phyloP scores from a whole-genome alignment of 2,113 vertebrate species.

The Beaufortia kweichowensis region DNA sequence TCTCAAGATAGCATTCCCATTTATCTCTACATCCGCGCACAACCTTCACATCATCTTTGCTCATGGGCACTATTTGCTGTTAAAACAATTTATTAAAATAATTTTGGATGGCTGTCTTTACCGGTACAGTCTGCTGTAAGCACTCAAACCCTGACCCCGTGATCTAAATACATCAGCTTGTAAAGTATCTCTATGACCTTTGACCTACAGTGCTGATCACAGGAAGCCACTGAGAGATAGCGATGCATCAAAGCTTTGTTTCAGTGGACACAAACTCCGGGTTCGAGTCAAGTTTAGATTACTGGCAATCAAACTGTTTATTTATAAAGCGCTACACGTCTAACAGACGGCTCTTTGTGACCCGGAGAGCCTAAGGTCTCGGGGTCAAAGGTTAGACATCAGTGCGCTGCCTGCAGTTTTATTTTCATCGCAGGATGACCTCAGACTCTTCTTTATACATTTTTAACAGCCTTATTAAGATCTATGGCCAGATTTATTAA shows the following conservation, averaged over 20 bases:
- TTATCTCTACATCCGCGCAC: too few species aligned
- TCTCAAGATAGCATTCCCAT: not conserved
- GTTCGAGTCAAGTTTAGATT: conserved; percentile 10
- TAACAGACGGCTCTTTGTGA: not conserved
- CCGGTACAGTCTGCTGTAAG: too few species aligned
- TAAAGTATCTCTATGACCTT: conserved; percentile 6
- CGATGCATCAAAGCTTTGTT: conserved; percentile 24
- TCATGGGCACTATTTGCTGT: too few species aligned
- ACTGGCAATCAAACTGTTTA: conserved; percentile 22
- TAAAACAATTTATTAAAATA: too few species aligned
- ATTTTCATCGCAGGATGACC: not conserved
- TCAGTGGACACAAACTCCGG: not conserved
- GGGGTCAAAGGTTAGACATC: not conserved
- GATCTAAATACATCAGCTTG: conserved; percentile 9
- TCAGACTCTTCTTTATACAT: too few species aligned
- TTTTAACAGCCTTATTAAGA: too few species aligned
- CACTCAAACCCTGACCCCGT: not conserved
- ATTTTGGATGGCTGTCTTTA: not conserved
- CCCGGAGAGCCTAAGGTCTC: not conserved
- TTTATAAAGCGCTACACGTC: conserved; percentile 33
- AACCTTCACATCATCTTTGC: too few species aligned
- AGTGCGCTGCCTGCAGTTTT: not conserved
- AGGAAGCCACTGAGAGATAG: conserved; percentile 32
- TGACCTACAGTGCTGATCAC: not conserved
- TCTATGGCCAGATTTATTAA: too few species aligned